Percentiles rank a stretch among this genome's conserved stretches.
phyloP scores from a whole-genome alignment of 2,797 vertebrate species.

The Mastacembelus armatus region DNA sequence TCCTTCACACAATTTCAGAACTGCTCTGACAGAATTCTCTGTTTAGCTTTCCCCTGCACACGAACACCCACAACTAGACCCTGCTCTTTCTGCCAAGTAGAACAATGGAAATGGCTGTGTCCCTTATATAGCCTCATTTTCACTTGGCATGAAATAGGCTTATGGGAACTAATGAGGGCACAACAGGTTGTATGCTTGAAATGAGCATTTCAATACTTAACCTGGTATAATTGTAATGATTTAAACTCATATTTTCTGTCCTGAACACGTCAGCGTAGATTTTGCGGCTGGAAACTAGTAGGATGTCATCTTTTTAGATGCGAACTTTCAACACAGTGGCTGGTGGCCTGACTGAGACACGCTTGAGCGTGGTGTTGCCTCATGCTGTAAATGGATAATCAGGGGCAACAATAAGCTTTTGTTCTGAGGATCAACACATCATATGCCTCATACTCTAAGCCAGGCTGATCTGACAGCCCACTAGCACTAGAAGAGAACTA shows the following conservation, averaged over 20 bases:
- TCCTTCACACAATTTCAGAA: conserved; percentile 63
- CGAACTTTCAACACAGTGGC: conserved; percentile 53
- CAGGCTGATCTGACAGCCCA: conserved; percentile 44
- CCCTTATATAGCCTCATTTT: conserved; percentile 78
- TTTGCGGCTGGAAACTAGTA: no score
- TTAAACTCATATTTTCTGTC: not conserved
- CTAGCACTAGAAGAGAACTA: conserved; percentile 49
- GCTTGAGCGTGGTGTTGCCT: conserved; percentile 61
- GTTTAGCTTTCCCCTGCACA: conserved; percentile 70
- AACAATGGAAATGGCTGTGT: conserved; percentile 76
- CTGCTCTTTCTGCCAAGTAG: conserved; percentile 74
- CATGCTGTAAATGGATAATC: conserved; percentile 71
- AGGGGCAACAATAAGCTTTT: conserved; percentile 76
- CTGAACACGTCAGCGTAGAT: no score
- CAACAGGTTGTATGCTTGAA: conserved; percentile 4
- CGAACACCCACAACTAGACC: conserved; percentile 66
- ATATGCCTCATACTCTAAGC: conserved; percentile 72
- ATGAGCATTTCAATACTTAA: conserved; percentile 7
- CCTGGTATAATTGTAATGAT: not conserved
- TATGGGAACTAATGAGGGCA: conserved; percentile 38
- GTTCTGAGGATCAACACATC: conserved; percentile 81
- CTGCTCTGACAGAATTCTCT: conserved; percentile 75
- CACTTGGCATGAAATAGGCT: conserved; percentile 55
- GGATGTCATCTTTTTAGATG: conserved; percentile 28
- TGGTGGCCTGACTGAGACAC: conserved; percentile 60